Percentiles rank a stretch among this genome's conserved stretches.
phyloP scores from a whole-genome alignment of 2,797 vertebrate genomes.

The Myotis vivesi region DNA sequence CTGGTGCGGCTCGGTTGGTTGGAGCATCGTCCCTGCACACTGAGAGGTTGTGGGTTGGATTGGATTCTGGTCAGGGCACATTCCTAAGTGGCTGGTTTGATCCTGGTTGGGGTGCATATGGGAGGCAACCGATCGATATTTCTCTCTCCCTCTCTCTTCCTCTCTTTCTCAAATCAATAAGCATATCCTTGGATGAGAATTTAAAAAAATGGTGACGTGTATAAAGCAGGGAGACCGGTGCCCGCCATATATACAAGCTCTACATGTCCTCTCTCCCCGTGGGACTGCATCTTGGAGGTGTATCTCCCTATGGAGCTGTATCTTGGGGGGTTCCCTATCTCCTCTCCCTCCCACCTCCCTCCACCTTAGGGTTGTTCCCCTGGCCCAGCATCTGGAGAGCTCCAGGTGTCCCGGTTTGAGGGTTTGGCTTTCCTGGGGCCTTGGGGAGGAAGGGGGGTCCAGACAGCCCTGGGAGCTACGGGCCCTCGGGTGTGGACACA shows the following conservation, averaged over 20 bases:
- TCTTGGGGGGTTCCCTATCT: no score
- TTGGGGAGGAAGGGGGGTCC: not conserved
- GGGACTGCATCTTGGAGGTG: not conserved
- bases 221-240: fast-evolving
- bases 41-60: not conserved
- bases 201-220: fast-evolving
- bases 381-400: not conserved
- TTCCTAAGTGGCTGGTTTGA: not conserved
- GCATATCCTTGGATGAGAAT: not conserved
- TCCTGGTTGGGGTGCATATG: not conserved
- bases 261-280: not conserved
- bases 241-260: fast-evolving
- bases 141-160: no score
- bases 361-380: not conserved
- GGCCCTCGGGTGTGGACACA: fast-evolving
- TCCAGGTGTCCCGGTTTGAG: not conserved
- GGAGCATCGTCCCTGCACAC: not conserved
- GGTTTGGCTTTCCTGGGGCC: not conserved
- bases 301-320: not conserved
- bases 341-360: not conserved
- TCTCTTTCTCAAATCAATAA: not conserved
- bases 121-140: not conserved
- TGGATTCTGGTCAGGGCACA: no score
- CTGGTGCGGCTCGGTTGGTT: not conserved
- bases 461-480: not conserved